Conservation (phyloP, 2,113 vertebrate genomes). For the Scatophagus argus region DNA sequence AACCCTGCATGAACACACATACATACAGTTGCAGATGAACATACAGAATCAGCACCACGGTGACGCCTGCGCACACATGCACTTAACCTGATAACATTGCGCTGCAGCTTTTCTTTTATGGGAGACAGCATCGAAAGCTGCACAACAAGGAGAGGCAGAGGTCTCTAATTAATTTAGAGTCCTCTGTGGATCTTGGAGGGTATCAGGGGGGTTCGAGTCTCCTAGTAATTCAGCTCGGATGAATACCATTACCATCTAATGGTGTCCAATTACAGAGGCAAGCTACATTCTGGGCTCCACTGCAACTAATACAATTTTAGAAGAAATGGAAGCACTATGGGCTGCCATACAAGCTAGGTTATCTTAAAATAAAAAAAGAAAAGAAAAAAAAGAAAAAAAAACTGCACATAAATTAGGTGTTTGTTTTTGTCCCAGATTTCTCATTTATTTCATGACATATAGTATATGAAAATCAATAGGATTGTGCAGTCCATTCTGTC, state of each 20-base stretch:
- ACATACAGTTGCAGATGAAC: conserved; percentile 54
- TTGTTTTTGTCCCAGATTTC: background rate
- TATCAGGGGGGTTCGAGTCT: conserved; percentile 78
- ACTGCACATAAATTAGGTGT: background rate
- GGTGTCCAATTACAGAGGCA: conserved; percentile 56
- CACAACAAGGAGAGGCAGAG: conserved; percentile 82
- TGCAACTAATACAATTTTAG: conserved; percentile 47
- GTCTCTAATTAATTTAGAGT: conserved; percentile 93
- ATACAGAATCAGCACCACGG: background rate
- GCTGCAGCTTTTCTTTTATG: conserved; percentile 83
- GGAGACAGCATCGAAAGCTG: conserved; percentile 70
- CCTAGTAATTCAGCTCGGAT: conserved; percentile 59
- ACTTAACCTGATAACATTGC: conserved; percentile 68
- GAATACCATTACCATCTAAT: conserved; percentile 74
- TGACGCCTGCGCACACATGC: conserved; percentile 6
- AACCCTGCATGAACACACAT: conserved; percentile 73
- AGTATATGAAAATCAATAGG: conserved; percentile 42
- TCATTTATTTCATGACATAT: conserved; percentile 13
- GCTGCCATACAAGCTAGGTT: background rate
- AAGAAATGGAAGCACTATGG: background rate
- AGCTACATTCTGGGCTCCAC: conserved; percentile 34
- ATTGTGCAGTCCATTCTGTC: conserved; percentile 14
- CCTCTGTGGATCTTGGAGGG: conserved; percentile 83
- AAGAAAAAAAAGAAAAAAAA: too few relatives aligned
- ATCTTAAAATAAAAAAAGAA: too few relatives aligned